A percentile compares a stretch with the other conserved stretches of the same genome.
Evolutionary conservation across 2,888 invertebrate species (phyloP).

Genomic region (Lucinisca nassula): DNA sequence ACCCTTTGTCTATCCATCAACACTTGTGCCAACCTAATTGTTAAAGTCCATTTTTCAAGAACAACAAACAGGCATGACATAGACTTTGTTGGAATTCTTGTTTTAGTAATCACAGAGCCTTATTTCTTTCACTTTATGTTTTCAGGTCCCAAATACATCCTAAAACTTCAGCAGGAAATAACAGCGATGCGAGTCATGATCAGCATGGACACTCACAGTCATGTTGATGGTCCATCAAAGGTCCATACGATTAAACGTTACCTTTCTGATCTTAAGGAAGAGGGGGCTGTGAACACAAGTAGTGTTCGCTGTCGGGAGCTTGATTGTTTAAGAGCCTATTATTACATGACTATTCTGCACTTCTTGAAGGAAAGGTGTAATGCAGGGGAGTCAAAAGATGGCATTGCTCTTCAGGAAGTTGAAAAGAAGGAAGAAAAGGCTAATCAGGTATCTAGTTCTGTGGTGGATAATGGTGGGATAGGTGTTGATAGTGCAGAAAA

Average conservation of each 20-base stretch:
- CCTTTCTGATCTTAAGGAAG: slow-evolving; percentile 81
- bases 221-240: slow-evolving; percentile 79
- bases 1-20: too few species aligned
- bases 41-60: too few species aligned
- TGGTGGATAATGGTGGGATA: background rate
- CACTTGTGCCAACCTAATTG: too few species aligned
- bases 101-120: too few species aligned
- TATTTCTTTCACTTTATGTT: too few species aligned
- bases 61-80: too few species aligned
- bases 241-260: slow-evolving; percentile 80
- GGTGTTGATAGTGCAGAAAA: background rate
- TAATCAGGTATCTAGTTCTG: background rate
- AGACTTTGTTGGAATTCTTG: too few species aligned
- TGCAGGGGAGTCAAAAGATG: slow-evolving; percentile 40
- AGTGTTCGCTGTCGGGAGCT: slow-evolving; percentile 80
- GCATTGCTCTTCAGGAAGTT: background rate
- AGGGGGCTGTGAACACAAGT: slow-evolving; percentile 76
- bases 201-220: slow-evolving; percentile 80
- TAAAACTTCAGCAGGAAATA: slow-evolving; percentile 84
- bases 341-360: slow-evolving; percentile 80
- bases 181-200: slow-evolving; percentile 84
- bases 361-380: slow-evolving; percentile 70
- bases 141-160: slow-evolving; percentile 84
- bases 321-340: slow-evolving; percentile 84
- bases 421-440: slow-evolving; percentile 22